Base-by-base conservation (phyloP, 1,140 invertebrate species). In the Contarinia nasturtii region DNA sequence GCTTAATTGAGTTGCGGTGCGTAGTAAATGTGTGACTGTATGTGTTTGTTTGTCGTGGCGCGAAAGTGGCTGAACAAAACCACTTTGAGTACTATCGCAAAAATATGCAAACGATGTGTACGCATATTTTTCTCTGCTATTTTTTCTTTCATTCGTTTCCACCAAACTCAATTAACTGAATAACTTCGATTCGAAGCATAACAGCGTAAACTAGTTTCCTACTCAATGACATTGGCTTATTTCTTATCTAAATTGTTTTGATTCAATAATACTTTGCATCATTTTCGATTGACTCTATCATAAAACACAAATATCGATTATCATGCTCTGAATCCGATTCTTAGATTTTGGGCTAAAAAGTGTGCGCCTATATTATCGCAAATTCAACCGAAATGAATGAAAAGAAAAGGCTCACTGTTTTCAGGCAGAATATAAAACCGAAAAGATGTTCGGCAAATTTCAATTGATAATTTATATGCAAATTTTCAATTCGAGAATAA, bases 261-360 rank as follows among this genome's bases (percentile, higher is more conserved):
- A 27, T 3, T 27, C 27, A 27, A 27, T 27, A 27, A 27, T 27
- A 27, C 27, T 27, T 27, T 27, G 10, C 27, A 27, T 22, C 49
- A 53, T 36, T 45, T 45, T 44, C 5, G 20, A 8, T 11, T 44
- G 17, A 8, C 14, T 44, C 14, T 42, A 42, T 44, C 21, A 18
- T 44, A 19, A 19, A 44, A 19, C 5, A 19, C 17, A 19, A 19
- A 19, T 10, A 10, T 7, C 27, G 18, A 21, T 46, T 46, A 14
- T 46, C 12, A 36, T 21, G 20, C 22, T n/a, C 33, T 11, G 38
- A 47, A 14, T 11, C 14, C 19, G 38, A 17, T 19, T 15, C 19
- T 19, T 4, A 4, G 11, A 41, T 41, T 41, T 3, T 41, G 15
- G 7, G 15, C 3, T 5, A 41, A 17, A 41, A 19, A 41, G 3